Evolutionary conservation across 2,888 invertebrate genomes (phyloP).

Genomic region (Camptogramma bilineatum): DNA sequence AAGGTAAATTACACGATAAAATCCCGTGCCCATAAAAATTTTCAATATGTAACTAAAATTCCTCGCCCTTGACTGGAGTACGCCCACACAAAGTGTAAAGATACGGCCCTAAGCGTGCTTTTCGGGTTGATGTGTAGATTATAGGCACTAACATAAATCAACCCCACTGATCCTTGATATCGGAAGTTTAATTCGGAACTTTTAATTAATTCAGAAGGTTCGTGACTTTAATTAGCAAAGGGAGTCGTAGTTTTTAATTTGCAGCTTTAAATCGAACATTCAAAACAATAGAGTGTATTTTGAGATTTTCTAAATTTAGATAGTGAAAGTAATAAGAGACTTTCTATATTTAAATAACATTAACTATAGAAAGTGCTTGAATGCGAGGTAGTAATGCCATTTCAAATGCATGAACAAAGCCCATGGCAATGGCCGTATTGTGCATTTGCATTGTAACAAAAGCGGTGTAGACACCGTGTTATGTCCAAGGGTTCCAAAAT

Average conservation of each 20-base stretch:
- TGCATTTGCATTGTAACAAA: too few relatives aligned
- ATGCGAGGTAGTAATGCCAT: too few relatives aligned
- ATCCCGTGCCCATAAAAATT: too few relatives aligned
- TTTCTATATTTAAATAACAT: too few relatives aligned
- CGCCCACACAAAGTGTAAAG: slow-evolving; percentile 30
- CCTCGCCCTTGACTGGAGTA: slow-evolving; percentile 27
- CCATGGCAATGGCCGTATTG: too few relatives aligned
- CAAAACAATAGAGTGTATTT: not conserved
- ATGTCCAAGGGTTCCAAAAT: too few relatives aligned
- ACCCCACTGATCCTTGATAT: slow-evolving; percentile 54
- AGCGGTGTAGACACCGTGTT: too few relatives aligned
- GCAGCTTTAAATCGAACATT: slow-evolving; percentile 14
- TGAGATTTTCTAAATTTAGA: too few relatives aligned
- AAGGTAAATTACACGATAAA: too few relatives aligned
- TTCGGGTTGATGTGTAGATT: slow-evolving; percentile 56
- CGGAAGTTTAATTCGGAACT: slow-evolving; percentile 42
- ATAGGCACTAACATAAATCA: slow-evolving; percentile 57
- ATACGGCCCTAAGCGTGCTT: slow-evolving; percentile 47
- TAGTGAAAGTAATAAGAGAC: too few relatives aligned
- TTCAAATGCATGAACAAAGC: too few relatives aligned
- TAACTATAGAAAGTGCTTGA: too few relatives aligned
- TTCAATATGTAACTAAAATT: not conserved
- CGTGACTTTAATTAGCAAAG: slow-evolving; percentile 35
- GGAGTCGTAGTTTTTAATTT: slow-evolving; percentile 31
- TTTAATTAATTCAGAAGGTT: slow-evolving; percentile 43